These are phyloP conservation scores for Drosophila teissieri DNA, from an alignment of 1,140 invertebrate species.

Conservation along the genomic window DNA sequence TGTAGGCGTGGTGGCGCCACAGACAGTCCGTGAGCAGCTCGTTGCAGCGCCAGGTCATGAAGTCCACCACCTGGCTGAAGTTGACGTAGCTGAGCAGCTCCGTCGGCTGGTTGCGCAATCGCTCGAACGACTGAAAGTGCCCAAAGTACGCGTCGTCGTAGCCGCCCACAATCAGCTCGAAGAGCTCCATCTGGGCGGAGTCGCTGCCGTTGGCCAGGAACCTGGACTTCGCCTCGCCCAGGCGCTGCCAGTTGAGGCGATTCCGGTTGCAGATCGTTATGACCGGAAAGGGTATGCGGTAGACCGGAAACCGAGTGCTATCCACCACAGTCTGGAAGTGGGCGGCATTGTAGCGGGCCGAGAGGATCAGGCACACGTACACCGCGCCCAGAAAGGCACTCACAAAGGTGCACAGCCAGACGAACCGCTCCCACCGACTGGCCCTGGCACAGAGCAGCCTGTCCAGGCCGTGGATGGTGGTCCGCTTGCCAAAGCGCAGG, in stretches of 20 bases:
- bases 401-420: constrained; percentile 73
- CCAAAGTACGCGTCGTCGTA: constrained; percentile 71
- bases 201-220: constrained; percentile 65
- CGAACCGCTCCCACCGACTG: constrained; percentile 66
- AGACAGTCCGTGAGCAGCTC: constrained; percentile 69
- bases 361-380: constrained; percentile 75
- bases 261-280: constrained; percentile 82
- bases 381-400: constrained; percentile 68
- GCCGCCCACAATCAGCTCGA: constrained; percentile 56
- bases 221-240: constrained; percentile 49
- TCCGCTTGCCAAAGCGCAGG: constrained; percentile 62
- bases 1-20: constrained; percentile 59
- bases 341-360: constrained; percentile 66
- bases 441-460: constrained; percentile 53
- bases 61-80: constrained; percentile 69
- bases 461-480: constrained; percentile 75
- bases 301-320: constrained; percentile 72
- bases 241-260: constrained; percentile 74
- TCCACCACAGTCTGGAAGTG: constrained; percentile 79
- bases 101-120: constrained; percentile 47
- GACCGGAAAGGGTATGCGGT: constrained; percentile 76
- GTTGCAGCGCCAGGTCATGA: constrained; percentile 76
- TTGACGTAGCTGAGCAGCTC: constrained; percentile 65
- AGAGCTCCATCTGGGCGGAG: constrained; percentile 39
- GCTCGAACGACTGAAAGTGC: constrained; percentile 65